A percentile compares a stretch with the other conserved stretches of the same genome.
phyloP scores from a whole-genome alignment of 2,888 invertebrate species.

The Asteroscopus sphinx region DNA sequence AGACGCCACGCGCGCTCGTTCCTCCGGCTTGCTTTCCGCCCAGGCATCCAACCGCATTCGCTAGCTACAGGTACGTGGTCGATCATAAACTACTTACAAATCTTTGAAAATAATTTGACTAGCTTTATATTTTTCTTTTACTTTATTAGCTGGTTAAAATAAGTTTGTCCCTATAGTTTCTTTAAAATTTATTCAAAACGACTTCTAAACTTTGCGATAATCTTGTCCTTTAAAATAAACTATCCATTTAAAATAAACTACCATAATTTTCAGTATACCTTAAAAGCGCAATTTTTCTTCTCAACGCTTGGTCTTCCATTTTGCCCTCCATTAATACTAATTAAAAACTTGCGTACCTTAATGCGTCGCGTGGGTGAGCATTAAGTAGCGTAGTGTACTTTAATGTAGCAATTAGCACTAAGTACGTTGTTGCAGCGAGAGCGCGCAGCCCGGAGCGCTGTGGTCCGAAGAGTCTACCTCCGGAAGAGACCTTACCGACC shows the following conservation, averaged over 20 bases:
- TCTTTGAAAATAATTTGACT: too few relatives aligned
- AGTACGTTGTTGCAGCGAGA: slow-evolving; percentile 76
- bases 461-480: slow-evolving; percentile 70
- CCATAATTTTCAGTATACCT: slow-evolving; percentile 14
- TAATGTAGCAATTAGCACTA: slow-evolving; percentile 49
- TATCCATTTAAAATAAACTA: slow-evolving; percentile 7
- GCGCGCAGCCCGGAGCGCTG: slow-evolving; percentile 76
- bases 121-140: too few relatives aligned
- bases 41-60: slow-evolving; percentile 70
- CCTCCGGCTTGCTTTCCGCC: slow-evolving; percentile 83
- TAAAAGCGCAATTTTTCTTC: slow-evolving; percentile 52
- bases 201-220: too few relatives aligned
- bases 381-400: slow-evolving; percentile 45
- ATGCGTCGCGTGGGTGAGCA: slow-evolving; percentile 41
- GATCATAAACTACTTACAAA: too few relatives aligned
- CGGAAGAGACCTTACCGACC: slow-evolving; percentile 74
- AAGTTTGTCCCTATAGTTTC: too few relatives aligned
- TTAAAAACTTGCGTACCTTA: slow-evolving; percentile 58
- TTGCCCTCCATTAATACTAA: slow-evolving; percentile 52
- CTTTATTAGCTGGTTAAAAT: too few relatives aligned
- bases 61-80: slow-evolving; percentile 77
- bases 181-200: neutral
- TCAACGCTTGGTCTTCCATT: slow-evolving; percentile 36
- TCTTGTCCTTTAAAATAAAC: neutral
- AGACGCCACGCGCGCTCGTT: slow-evolving; percentile 80